Conservation (phyloP, 2,888 invertebrate genomes). For the Hirtodrosophila alboralis region DNA sequence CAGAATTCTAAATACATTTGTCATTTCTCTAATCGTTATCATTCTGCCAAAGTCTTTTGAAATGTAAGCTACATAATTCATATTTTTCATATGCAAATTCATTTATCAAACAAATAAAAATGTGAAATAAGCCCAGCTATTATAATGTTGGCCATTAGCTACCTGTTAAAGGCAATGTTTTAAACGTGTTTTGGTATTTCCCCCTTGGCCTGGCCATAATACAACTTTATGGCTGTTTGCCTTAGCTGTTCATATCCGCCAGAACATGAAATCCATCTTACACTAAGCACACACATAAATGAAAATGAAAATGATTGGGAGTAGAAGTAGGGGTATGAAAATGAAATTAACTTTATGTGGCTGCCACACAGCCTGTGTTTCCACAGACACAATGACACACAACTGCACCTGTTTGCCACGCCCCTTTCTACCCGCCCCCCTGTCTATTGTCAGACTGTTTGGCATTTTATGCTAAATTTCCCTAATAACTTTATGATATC, state of each 20-base stretch:
- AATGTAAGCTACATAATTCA: not conserved
- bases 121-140: conserved; percentile 9
- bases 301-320: conserved; percentile 53
- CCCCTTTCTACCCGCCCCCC: conserved; percentile 5
- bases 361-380: not conserved
- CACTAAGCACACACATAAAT: conserved; percentile 54
- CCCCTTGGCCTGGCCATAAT: conserved; percentile 13
- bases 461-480: conserved; percentile 45
- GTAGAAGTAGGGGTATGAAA: no score
- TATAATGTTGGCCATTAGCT: conserved; percentile 37
- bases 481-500: conserved; percentile 51
- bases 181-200: conserved; percentile 7
- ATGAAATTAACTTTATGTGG: conserved; percentile 59
- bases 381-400: conserved; percentile 5
- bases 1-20: no score
- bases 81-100: conserved; percentile 18
- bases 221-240: conserved; percentile 33
- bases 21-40: no score
- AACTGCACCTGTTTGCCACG: conserved; percentile 26
- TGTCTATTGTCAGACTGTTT: not conserved
- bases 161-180: conserved; percentile 16
- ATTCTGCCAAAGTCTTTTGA: no score
- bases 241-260: conserved; percentile 7
- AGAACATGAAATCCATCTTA: conserved; percentile 50
- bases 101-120: conserved; percentile 34